Conservation (phyloP, 2,797 vertebrate genomes). For the Coluber constrictor region DNA sequence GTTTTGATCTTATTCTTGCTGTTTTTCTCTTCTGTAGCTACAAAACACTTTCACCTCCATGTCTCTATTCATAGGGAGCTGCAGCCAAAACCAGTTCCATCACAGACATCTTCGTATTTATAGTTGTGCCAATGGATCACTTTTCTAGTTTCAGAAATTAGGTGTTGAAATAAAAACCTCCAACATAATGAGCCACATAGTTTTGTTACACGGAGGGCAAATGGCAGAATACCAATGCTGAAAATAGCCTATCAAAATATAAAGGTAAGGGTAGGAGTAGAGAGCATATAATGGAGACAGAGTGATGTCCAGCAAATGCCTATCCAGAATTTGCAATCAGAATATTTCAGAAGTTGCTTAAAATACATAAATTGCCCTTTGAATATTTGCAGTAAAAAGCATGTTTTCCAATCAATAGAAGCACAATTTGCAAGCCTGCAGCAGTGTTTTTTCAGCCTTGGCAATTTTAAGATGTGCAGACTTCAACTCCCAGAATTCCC, state of each 20-base stretch:
- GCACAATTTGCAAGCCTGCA: conserved; percentile 24
- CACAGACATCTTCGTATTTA: neutral
- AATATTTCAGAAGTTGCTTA: conserved; percentile 8
- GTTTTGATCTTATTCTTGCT: neutral
- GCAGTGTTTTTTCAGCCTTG: neutral
- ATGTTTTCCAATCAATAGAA: conserved; percentile 28
- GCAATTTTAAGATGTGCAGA: neutral
- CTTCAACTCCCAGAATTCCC: neutral
- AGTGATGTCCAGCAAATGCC: neutral
- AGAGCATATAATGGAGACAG: too few relatives aligned
- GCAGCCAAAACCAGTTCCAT: neutral
- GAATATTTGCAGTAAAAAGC: conserved; percentile 27
- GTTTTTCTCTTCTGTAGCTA: neutral
- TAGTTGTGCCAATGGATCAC: neutral
- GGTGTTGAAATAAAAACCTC: neutral
- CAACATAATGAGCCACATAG: neutral
- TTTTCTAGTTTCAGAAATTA: neutral
- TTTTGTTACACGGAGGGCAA: neutral
- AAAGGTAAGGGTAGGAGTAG: neutral
- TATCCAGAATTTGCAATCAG: too few relatives aligned
- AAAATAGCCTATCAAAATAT: neutral
- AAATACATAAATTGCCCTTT: neutral
- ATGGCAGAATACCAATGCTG: neutral
- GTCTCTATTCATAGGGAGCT: neutral
- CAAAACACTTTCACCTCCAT: neutral